A percentile compares a stretch with the other conserved stretches of the same genome.
Conservation (phyloP, 1,140 invertebrate species). For the Conus ventricosus region DNA sequence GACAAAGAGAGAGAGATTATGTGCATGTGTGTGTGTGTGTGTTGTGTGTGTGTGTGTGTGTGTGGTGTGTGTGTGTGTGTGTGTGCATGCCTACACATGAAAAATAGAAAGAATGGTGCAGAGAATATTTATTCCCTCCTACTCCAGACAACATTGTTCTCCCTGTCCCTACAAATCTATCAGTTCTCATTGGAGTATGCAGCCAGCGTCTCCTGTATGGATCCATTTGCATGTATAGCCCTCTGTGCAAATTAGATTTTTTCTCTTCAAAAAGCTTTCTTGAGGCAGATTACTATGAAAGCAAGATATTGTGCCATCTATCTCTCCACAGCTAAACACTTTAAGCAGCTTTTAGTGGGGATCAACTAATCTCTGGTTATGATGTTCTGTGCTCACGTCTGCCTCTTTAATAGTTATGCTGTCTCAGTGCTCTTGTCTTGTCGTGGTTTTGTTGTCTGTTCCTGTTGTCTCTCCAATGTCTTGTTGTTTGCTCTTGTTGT, state of each 20-base stretch:
- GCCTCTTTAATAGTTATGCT: no score
- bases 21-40: no score
- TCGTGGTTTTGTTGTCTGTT: not conserved
- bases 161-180: not conserved
- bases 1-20: no score
- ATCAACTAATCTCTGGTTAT: not conserved
- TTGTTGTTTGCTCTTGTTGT: no score
- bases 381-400: not conserved
- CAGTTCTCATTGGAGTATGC: not conserved
- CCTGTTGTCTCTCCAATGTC: no score
- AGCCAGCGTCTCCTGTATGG: not conserved
- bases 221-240: not conserved
- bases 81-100: not conserved
- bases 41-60: conserved; percentile 4
- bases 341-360: not conserved
- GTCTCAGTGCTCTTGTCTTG: not conserved
- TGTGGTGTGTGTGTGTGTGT: not conserved
- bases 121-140: not conserved
- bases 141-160: not conserved
- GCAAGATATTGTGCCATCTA: not conserved
- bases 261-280: not conserved
- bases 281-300: not conserved
- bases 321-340: not conserved
- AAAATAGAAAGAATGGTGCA: no score
- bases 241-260: not conserved